Base-by-base conservation (phyloP, 2,888 invertebrate genomes). In the Scaptomyza reducta region DNA sequence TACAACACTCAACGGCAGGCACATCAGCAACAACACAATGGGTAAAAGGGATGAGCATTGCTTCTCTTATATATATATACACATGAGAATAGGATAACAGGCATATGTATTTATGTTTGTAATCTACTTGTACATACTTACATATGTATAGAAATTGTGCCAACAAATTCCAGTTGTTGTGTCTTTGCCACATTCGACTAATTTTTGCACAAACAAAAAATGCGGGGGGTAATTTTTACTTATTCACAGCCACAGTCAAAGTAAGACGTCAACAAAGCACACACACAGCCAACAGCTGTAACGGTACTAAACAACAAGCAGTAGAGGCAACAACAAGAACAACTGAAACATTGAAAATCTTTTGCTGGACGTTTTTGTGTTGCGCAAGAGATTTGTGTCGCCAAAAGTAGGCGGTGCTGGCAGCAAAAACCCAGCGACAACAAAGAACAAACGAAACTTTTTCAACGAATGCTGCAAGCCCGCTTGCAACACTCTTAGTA, bases 321-420 rank as follows among this genome's bases (percentile, higher is more conserved):
- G 35, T 58, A 64, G 56, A 69, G 57, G 25, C 51, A 62, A 41
- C 53, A 77, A 63, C 56, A 62, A 59, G 58, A 55, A 51, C 33
- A 62, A 44, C 64, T 42, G 14, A 9, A 33, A 22, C 67, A 62
- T 64, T 54, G 74, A 74, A 58, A 69, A 47, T 56, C 66, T 44
- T 71, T 47, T 25, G 46, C 58, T 44, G 56, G 44, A 47, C 45
- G 49, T 31, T 18, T 41, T 31, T 57, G 35, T 57, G 65, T 82
- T 82, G 75, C 86, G 82, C 80, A 83, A 86, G 80, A 86, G 79
- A 77, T 70, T 79, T 76, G 74, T 70, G 81, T 79, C 77, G 81
- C 82, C 82, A 79, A 71, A 70, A 57, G 62, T 53, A 72, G 71
- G 70, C 63, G 56, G 42, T 18, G 25, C 40, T 22, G 62, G 16